phyloP scores from a whole-genome alignment of 2,113 vertebrate species.

The Egretta garzetta region DNA sequence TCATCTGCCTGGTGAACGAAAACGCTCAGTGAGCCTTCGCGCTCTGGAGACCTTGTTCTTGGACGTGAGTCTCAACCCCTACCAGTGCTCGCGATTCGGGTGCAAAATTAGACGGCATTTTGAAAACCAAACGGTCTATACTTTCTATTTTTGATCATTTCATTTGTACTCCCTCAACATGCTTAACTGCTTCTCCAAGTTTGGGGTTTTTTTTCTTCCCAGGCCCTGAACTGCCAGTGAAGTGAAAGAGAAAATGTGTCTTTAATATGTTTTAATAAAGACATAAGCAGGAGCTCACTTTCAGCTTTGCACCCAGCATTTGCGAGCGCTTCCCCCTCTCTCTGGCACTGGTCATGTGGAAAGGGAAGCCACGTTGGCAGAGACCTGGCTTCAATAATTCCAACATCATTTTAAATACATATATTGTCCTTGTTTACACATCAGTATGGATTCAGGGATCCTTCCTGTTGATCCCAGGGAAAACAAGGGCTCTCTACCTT shows the following conservation, averaged over 20 bases:
- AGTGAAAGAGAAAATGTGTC: background rate
- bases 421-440: background rate
- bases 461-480: fast-evolving
- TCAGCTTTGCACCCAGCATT: background rate
- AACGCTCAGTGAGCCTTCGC: background rate
- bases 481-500: background rate
- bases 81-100: background rate
- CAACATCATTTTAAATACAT: background rate
- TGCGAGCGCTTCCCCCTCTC: background rate
- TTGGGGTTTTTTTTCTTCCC: background rate
- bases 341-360: fast-evolving
- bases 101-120: background rate
- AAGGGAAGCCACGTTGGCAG: background rate
- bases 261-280: background rate
- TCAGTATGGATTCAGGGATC: background rate
- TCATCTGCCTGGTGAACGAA: too few species aligned
- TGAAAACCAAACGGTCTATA: background rate
- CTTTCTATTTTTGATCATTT: conserved; percentile 48
- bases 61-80: background rate
- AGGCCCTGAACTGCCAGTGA: conserved; percentile 6
- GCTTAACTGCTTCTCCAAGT: conserved; percentile 14
- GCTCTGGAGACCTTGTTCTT: background rate
- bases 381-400: background rate
- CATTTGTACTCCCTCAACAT: background rate
- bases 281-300: background rate